Base-by-base conservation (phyloP, 2,797 vertebrate genomes). In the Tamandua tetradactyla region DNA sequence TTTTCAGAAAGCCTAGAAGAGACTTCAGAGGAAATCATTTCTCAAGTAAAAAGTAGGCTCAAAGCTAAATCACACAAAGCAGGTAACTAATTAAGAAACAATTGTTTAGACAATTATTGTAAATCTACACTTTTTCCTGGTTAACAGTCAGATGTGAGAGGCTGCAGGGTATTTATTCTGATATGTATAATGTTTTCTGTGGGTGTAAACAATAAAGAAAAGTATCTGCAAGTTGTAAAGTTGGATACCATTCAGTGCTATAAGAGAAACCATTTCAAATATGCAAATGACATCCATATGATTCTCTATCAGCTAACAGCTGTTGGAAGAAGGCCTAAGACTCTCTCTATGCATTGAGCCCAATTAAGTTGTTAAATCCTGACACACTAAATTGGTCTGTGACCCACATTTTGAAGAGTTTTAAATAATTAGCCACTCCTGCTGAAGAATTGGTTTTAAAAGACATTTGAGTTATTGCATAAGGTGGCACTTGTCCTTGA, bases 321-420 rank as follows among this genome's bases (percentile, higher is more conserved):
- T 95, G 86, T 83, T 40, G 0, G 37, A 55, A 84, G 85, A 71
- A 4, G 32, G 22, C 30, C 72, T 71, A 71, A 84, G 62, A 74
- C 8, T 89, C 91, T 84, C 90, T 85, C 62, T 79, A 55, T 5
- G 72, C 69, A 86, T 1, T 79, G 87, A 90, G 52, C 61, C 64
- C 52, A 96, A 94, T 96, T 95, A 95, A 88, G 55, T 87, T 40
- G 22, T 91, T 90, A 88, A 95, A 85, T 81, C 37, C 32, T 90
- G 64, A 93, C 37, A 55, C 92, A 84, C 40, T 90, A 80, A 86
- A 86, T 93, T 92, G 64, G 52, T 71, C 25, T 78, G 32, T 72
- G 37, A 49, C 17, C 64, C 12, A 32, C 22, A 69, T 59, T 97
- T 94, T 90, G 49, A 87, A 92, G 37, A 84, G 27, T 89, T 92